A percentile compares a stretch with the other conserved stretches of the same genome.
Evolutionary conservation across 1,140 invertebrate species (phyloP).

Genomic region (Radopholus similis): DNA sequence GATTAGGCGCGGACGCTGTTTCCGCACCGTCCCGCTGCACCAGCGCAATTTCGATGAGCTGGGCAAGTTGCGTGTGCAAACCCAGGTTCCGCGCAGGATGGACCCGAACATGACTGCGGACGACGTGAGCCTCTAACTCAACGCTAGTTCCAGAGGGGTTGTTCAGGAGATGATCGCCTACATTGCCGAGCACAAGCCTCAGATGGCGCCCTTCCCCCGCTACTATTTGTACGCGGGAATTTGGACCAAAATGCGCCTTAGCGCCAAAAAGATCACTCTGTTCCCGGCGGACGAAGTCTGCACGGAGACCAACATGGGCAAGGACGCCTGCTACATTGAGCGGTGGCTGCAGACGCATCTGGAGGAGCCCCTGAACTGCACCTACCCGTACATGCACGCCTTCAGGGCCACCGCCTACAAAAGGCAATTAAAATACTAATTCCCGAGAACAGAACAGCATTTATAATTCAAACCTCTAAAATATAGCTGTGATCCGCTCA

Average conservation of each 20-base stretch:
- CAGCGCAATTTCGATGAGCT: conserved; percentile 32
- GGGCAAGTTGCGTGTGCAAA: conserved; percentile 20
- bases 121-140: not conserved
- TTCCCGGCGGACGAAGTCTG: conserved; percentile 22
- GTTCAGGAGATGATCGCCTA: conserved; percentile 28
- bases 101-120: not conserved
- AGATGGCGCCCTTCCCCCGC: conserved; percentile 31
- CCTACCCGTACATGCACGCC: conserved; percentile 24
- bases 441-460: no score
- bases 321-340: conserved; percentile 30
- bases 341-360: conserved; percentile 21
- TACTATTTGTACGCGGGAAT: conserved; percentile 27
- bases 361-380: conserved; percentile 28
- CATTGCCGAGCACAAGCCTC: conserved; percentile 29
- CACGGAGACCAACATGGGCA: conserved; percentile 6
- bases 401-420: conserved; percentile 8
- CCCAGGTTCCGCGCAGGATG: conserved; percentile 11
- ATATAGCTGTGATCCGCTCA: conserved; percentile 14
- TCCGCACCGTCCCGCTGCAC: conserved; percentile 18
- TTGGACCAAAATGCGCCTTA: conserved; percentile 30
- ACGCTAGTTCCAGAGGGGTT: not conserved
- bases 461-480: not conserved
- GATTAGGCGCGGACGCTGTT: conserved; percentile 27
- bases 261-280: conserved; percentile 19
- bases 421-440: conserved; percentile 6